Conservation (phyloP, 2,888 invertebrate genomes). For the Campoplex capitator region DNA sequence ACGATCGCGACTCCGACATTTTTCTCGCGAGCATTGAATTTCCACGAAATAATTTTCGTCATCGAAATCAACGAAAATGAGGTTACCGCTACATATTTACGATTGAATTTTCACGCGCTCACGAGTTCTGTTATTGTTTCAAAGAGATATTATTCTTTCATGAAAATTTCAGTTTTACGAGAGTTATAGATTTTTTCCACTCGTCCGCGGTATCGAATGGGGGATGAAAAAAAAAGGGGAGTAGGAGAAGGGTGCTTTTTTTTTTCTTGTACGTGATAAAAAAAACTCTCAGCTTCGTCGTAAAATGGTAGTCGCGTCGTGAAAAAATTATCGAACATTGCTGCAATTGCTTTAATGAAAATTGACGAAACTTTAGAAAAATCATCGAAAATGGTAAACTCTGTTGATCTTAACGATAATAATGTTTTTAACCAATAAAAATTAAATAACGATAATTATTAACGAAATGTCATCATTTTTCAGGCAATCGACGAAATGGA, state of each 20-base stretch:
- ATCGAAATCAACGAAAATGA: conserved; percentile 64
- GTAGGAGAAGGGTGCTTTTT: conserved; percentile 38
- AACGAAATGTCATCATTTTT: conserved; percentile 45
- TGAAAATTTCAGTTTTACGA: conserved; percentile 32
- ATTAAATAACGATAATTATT: not conserved
- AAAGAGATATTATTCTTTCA: conserved; percentile 37
- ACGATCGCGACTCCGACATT: conserved; percentile 80
- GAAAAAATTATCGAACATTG: not conserved
- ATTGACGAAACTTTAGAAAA: not conserved
- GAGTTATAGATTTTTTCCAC: conserved; percentile 71
- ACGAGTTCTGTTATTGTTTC: conserved; percentile 42
- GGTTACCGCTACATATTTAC: conserved; percentile 73
- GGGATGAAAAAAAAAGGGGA: conserved; percentile 53
- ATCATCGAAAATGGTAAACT: conserved; percentile 16
- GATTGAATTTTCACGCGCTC: conserved; percentile 73
- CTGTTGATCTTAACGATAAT: not conserved
- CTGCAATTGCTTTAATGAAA: not conserved
- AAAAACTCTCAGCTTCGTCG: conserved; percentile 36
- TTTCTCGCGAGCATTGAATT: conserved; percentile 72
- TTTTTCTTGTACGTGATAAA: conserved; percentile 45
- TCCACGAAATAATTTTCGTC: conserved; percentile 65
- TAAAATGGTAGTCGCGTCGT: conserved; percentile 21
- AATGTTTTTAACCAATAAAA: not conserved
- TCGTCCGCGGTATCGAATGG: conserved; percentile 60
- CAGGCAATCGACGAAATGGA: conserved; percentile 87